Base-by-base conservation (phyloP, 2,113 vertebrate genomes). In the Microtus montanus region DNA sequence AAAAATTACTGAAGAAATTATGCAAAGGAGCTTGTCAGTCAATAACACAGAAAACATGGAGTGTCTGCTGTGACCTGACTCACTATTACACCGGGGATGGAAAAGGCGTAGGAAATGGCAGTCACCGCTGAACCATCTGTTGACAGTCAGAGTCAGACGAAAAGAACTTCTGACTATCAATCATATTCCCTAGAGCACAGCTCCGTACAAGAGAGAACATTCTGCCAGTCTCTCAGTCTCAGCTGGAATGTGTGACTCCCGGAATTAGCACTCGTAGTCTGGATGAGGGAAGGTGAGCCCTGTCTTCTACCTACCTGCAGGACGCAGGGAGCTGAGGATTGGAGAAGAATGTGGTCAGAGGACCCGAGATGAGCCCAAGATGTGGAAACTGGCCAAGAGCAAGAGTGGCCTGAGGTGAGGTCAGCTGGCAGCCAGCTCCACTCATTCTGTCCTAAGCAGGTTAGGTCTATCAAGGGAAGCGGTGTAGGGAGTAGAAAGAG, bases 31-130 rank as follows among this genome's bases (percentile, higher is more conserved):
- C 35, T 91, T 92, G 49, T 77, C 49, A 86, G 12, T 96, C 90
- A 96, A 35, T 91, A 96, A 41, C 12, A 84, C 35, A 92, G 54
- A 49, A 91, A 66, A 82, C 92, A 90, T 20, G 89, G 78, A 80
- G 14, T 83, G 5, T 85, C 68, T 82, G 5, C 24, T 87, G 3
- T 17, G 1, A 12, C 14, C 41, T 91, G 17, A 54, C 17, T 38
- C 7, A 91, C 38, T 63, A 10, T 84, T 84, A 84, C 4, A 3
- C 9, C 15, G 4, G 1, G 19, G 0, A 26, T 11, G 28, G 9
- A 54, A 47, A 49, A 28, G 12, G 11, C 79, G 47, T 4, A 78
- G 41, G 61, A 71, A 15, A 38, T 13, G 49, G 7, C 9, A 15
- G 22, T 41, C 30, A 49, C 92, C 6, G 28, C 47, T 84, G 12